These are phyloP conservation scores for Ptychadena robeensis DNA, from an alignment of 2,797 vertebrate genomes.

Conservation along the genomic window DNA sequence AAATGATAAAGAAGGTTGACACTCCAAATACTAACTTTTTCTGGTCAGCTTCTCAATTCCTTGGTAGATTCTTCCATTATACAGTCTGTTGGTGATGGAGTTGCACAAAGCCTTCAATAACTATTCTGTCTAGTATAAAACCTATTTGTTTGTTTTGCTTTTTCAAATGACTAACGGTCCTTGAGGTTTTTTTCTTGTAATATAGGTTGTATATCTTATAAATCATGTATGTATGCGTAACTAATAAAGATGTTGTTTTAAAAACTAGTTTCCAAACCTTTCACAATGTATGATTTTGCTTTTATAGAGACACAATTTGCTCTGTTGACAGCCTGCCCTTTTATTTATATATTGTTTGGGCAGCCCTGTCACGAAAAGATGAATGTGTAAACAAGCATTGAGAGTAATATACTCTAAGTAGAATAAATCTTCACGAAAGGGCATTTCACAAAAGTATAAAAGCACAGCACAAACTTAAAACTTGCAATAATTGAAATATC, in stretches of 20 bases:
- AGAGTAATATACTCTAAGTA: constrained; percentile 45
- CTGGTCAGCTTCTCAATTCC: no score
- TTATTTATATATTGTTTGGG: constrained; percentile 45
- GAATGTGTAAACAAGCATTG: constrained; percentile 47
- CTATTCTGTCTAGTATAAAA: no score
- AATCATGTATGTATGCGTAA: neutral
- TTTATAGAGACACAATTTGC: constrained; percentile 50
- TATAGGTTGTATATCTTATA: neutral
- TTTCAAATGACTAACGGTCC: neutral
- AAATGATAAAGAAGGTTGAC: no score
- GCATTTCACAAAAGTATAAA: constrained; percentile 29
- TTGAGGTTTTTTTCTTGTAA: neutral
- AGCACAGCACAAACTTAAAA: neutral
- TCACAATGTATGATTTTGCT: constrained; percentile 20
- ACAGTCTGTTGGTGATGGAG: no score
- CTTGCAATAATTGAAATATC: constrained; percentile 11
- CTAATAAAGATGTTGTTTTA: constrained; percentile 7
- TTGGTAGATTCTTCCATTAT: no score
- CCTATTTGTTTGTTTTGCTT: no score
- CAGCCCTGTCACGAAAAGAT: constrained; percentile 41
- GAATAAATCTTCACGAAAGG: constrained; percentile 39
- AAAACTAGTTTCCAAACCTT: neutral
- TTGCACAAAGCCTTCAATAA: no score
- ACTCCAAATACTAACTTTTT: no score
- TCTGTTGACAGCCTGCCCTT: constrained; percentile 37